Conservation (phyloP, 2,888 invertebrate genomes). For the Germaria angustata region DNA sequence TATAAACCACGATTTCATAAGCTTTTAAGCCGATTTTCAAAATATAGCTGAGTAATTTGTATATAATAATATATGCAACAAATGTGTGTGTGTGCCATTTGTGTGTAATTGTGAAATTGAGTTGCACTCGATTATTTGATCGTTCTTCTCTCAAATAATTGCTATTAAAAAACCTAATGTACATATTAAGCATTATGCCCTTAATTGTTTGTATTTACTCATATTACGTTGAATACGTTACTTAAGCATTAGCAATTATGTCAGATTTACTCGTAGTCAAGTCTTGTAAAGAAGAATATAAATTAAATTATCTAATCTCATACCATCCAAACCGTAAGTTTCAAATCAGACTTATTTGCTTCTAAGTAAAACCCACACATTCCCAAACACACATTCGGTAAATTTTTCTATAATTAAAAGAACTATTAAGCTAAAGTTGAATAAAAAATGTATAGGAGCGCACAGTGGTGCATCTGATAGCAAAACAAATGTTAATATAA, state of each 20-base stretch:
- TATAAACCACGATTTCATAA: too few species aligned
- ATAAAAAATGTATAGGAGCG: neutral
- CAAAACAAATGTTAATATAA: neutral
- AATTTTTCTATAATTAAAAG: slow-evolving; percentile 39
- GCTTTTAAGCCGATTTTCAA: too few species aligned
- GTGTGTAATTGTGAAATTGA: too few species aligned
- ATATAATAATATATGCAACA: too few species aligned
- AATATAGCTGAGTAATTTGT: too few species aligned
- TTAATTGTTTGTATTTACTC: neutral
- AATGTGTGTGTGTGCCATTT: too few species aligned
- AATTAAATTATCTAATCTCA: slow-evolving; percentile 7
- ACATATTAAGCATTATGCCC: neutral
- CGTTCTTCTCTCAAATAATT: too few species aligned
- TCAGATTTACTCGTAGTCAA: slow-evolving; percentile 35
- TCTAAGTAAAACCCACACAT: neutral
- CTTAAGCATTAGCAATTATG: slow-evolving; percentile 46
- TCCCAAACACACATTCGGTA: neutral
- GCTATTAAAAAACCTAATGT: too few species aligned
- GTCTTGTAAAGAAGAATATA: neutral
- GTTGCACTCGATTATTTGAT: too few species aligned
- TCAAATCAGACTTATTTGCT: neutral
- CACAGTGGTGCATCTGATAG: neutral
- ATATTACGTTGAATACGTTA: neutral
- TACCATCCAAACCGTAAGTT: neutral
- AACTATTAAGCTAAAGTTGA: neutral